Conservation (phyloP, 2,113 vertebrate genomes). For the Tursiops truncatus region DNA sequence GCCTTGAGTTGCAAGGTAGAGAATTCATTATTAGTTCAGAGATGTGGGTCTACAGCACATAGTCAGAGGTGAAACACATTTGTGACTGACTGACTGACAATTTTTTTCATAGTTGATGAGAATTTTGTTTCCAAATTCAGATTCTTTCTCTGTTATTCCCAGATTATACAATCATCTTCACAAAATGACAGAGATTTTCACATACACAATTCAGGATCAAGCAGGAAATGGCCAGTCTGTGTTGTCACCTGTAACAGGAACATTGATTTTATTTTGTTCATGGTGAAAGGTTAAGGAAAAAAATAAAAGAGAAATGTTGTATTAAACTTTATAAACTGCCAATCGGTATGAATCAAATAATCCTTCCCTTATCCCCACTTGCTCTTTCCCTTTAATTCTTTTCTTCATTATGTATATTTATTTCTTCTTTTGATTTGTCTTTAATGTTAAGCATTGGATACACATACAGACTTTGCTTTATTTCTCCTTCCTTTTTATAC, state of each 20-base stretch:
- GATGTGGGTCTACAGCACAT: neutral
- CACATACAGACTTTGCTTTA: neutral
- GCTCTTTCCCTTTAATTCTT: neutral
- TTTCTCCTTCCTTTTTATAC: neutral
- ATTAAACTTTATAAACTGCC: neutral
- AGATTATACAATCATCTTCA: neutral
- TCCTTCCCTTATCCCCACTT: neutral
- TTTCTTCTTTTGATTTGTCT: neutral
- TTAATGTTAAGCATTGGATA: neutral
- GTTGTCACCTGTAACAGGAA: neutral
- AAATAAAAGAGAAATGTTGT: neutral
- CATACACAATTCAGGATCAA: neutral
- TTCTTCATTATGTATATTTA: neutral
- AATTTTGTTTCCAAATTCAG: neutral
- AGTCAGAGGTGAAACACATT: neutral
- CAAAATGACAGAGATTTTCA: neutral
- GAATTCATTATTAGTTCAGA: neutral
- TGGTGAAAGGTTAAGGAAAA: neutral
- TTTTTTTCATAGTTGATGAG: neutral
- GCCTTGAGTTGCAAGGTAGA: neutral
- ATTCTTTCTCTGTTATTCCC: neutral
- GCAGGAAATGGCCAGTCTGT: neutral
- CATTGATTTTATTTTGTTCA: neutral
- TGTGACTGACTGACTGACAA: neutral
- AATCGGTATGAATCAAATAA: neutral